Evolutionary conservation across 2,888 invertebrate genomes (phyloP), one percentile per base, ranked within the genome.

Genomic region (Ormyrus thymus): DNA sequence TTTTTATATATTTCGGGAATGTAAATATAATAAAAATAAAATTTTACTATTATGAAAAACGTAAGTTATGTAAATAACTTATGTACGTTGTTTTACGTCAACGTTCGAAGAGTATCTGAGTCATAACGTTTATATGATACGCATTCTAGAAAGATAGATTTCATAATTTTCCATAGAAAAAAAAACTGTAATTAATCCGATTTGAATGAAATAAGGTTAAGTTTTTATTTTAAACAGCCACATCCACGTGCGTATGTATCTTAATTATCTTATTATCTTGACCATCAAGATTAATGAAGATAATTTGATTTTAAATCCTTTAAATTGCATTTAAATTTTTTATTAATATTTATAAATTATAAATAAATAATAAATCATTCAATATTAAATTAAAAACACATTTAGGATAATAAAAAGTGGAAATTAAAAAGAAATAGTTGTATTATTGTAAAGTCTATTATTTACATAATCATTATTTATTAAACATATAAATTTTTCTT

Each of bases 391-490:
- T 61, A 46, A 7, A 48, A 62, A 55, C 4, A 29, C 29, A 29
- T 29, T 29, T 29, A 29, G 29, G 29, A 29, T 29, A 55, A 55
- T 51, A 8, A 10, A 51, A 51, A 51, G 2, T 51, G 51, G 9
- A 2, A 51, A 9, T 10, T 8, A 51, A 51, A 51, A 10, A 51
- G 6, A n/a, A n/a, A n/a, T n/a, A n/a, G n/a, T 72, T 58, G 29
- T 29, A 29, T 29, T 29, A 29, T 29, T 29, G 29, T 29, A 71
- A 64, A 13, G 13, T 45, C 46, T 73, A 8, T 71, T 79, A 68
- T 65, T 46, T 55, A 77, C 64, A 74, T 73, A 74, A 74, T 43
- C 43, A 62, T 56, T 68, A 43, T 74, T 71, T 66, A 75, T 77
- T 70, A 15, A 51, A 70, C 29, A 58, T 66, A 56, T 72, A 77